Evolutionary conservation across 2,888 invertebrate genomes (phyloP).

Genomic region (Synergus umbraculus): DNA sequence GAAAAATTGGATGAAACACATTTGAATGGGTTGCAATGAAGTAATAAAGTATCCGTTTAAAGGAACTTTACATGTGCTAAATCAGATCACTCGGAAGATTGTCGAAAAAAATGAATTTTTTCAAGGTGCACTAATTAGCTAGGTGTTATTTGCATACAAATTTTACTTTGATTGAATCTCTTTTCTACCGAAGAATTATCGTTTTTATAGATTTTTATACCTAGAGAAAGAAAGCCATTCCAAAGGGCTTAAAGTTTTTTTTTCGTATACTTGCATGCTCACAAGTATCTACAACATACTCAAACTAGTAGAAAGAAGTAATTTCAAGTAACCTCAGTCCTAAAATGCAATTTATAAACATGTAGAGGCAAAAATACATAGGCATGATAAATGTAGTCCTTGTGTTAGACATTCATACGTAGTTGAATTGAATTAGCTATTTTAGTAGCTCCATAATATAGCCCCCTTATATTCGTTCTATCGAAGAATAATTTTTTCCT

Average conservation of each 20-base stretch:
- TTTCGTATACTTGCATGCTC: neutral
- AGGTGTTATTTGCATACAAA: neutral
- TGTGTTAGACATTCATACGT: slow-evolving; percentile 10
- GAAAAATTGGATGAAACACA: slow-evolving; percentile 12
- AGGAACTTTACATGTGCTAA: neutral
- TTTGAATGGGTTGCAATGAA: slow-evolving; percentile 13
- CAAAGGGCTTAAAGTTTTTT: neutral
- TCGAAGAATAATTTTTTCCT: neutral
- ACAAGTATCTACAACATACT: neutral
- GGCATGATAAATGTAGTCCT: slow-evolving; percentile 8
- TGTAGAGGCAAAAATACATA: slow-evolving; percentile 27
- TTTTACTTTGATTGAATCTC: neutral
- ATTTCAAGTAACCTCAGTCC: neutral
- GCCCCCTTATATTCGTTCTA: neutral
- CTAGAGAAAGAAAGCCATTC: neutral
- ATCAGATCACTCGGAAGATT: neutral
- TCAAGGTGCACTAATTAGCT: neutral
- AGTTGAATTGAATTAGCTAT: neutral
- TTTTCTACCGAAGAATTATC: too few species aligned
- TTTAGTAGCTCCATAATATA: slow-evolving; percentile 8
- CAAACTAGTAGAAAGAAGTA: neutral
- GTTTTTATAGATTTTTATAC: neutral
- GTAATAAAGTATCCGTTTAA: neutral
- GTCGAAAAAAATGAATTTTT: neutral
- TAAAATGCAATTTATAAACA: slow-evolving; percentile 18